Evolutionary conservation across 2,888 invertebrate species (phyloP).

Genomic region (Chymomyza amoena): DNA sequence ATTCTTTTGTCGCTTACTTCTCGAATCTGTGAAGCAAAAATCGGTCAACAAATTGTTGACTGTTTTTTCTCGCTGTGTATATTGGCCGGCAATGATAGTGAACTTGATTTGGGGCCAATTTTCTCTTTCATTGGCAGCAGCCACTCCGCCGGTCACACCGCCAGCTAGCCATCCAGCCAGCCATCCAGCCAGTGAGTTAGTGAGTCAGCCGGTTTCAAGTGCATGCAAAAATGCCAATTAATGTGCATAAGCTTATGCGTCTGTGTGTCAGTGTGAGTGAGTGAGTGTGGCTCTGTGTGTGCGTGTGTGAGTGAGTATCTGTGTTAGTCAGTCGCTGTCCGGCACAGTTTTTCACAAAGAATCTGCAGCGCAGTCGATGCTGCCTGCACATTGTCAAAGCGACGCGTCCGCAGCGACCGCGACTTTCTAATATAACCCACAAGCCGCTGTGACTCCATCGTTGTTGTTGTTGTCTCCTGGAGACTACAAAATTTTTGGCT

Average conservation of each 20-base stretch:
- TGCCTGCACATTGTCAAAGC: slow-evolving; percentile 7
- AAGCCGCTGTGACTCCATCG: slow-evolving; percentile 30
- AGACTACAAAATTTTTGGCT: slow-evolving; percentile 40
- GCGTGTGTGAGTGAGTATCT: slow-evolving; percentile 8
- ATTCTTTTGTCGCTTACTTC: too few relatives aligned
- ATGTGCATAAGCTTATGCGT: slow-evolving; percentile 13
- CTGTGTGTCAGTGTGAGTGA: slow-evolving; percentile 13
- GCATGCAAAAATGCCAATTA: slow-evolving; percentile 61
- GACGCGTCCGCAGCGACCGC: slow-evolving; percentile 21
- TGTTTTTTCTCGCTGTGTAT: neutral
- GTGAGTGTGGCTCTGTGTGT: slow-evolving; percentile 1
- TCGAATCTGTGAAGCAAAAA: too few relatives aligned
- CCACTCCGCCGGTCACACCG: neutral
- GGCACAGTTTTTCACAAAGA: slow-evolving; percentile 52
- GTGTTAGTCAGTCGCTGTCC: slow-evolving; percentile 22
- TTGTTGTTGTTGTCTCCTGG: neutral
- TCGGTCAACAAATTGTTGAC: too few relatives aligned
- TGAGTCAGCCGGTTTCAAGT: slow-evolving; percentile 41
- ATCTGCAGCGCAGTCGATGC: slow-evolving; percentile 35
- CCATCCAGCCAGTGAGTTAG: too few relatives aligned
- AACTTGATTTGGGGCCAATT: slow-evolving; percentile 62
- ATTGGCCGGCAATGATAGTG: slow-evolving; percentile 52
- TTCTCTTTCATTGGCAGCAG: slow-evolving; percentile 57
- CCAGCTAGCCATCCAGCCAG: neutral
- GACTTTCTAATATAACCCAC: slow-evolving; percentile 62